Base-by-base conservation (phyloP, 2,888 invertebrate species). In the Agrypnus murinus region DNA sequence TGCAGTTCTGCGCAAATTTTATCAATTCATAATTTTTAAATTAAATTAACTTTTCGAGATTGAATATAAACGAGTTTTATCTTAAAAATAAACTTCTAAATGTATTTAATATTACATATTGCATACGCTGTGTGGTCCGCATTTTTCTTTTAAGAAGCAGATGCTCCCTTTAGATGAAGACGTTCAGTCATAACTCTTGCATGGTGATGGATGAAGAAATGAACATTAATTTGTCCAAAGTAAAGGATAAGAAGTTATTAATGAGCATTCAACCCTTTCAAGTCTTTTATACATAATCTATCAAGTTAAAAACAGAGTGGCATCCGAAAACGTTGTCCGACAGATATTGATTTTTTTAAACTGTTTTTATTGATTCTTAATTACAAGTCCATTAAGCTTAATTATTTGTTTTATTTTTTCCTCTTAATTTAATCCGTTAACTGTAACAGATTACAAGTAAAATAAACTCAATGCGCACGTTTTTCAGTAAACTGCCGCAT, bases 191-290 rank as follows among this genome's bases (percentile, higher is more conserved):
- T 67, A 67, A 60, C 45, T 67, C 67, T 53, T 55, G 7, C 45
- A 45, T 45, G 53, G 48, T 65, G 65, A 65, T 65, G 65, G 60
- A 67, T 67, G 59, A 55, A 72, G 68, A 68, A 69, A 59, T 57
- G 71, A 74, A 76, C 74, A 68, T 74, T 73, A 76, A 76, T 76
- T 76, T 76, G 76, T 76, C 73, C 65, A 60, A 69, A 72, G 58
- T 36, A 60, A 34, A 46, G 75, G 71, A 74, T 74, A 75, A 74
- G 75, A 73, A 65, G 69, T 76, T 76, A 76, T 76, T 74, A 76
- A 76, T 76, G 76, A 74, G 74, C 67, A 58, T 63, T 71, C 70
- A 63, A 74, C 68, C 68, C 66, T 70, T 71, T 71, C 55, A 40
- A 65, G 65, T 65, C 66, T 71, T 71, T 69, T 19, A 55, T 38